Evolutionary conservation across 2,888 invertebrate species (phyloP), one percentile per base, ranked within the genome.

Genomic region (Hydrotaea cyrtoneurina): DNA sequence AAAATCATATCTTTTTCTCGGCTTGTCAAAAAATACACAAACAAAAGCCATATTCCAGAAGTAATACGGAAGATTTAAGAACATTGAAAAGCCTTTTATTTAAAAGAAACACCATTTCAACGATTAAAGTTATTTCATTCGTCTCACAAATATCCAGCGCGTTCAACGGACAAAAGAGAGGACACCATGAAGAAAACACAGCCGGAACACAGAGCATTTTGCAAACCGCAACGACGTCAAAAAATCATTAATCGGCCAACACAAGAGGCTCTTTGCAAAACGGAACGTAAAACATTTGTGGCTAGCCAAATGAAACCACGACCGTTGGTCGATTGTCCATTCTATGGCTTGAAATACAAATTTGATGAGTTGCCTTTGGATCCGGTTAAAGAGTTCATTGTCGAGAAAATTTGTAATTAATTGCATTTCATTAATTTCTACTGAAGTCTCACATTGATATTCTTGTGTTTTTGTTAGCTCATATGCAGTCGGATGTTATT

Each of bases 341-440:
- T 92, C 78, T 93, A 92, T 86, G 86, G 87, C 43, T 88, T 91
- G 75, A 83, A 87, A 43, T 92, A 93, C 83, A 82, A 88, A 21
- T 88, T 88, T 36, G 92, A 92, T 86, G 91, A 93, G 77, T 86
- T 93, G 86, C 93, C 93, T 0, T 84, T 93, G 36, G 93, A 93
- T 88, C 93, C 93, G 2, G 87, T 89, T 17, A 91, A 90, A 83
- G 88, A 88, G 39, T 91, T 88, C 74, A 82, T 92, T 36, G 79
- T 84, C 71, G 91, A 91, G 82, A 92, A 91, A 86, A 89, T 90
- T 74, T 90, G 92, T 92, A 86, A 88, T 86, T 82, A 64, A 31
- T 19, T 71, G 43, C 7, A 23, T 55, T 15, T 78, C 39, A 36
- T 62, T 78, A 11, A 10, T 46, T 66, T 8, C 10, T 21, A 50